Evolutionary conservation across 2,888 invertebrate genomes (phyloP).

Genomic region (Mythimna albipuncta): DNA sequence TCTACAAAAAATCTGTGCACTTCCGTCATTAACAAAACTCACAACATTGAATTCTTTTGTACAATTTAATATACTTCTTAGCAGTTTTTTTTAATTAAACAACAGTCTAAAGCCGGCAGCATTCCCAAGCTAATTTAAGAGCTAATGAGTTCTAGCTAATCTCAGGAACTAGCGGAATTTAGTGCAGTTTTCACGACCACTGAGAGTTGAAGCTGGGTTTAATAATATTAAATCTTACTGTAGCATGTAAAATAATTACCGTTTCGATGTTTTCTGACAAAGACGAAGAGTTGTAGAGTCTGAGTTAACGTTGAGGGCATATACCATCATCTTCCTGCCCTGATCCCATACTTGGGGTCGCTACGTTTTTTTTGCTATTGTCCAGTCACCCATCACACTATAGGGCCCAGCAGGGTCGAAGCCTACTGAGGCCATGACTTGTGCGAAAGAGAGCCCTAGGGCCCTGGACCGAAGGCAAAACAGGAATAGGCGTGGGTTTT

Average conservation of each 20-base stretch:
- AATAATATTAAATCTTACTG: conserved; percentile 55
- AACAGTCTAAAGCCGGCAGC: conserved; percentile 8
- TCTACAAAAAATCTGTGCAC: neutral
- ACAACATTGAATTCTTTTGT: neutral
- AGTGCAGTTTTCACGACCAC: conserved; percentile 61
- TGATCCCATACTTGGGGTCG: too few species aligned
- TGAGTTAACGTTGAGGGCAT: neutral
- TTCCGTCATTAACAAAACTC: neutral
- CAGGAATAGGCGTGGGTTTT: too few species aligned
- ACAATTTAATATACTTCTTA: conserved; percentile 1
- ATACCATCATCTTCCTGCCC: too few species aligned
- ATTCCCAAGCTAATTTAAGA: conserved; percentile 43
- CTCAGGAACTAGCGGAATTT: conserved; percentile 40
- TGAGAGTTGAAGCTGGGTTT: conserved; percentile 55
- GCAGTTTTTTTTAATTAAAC: conserved; percentile 41
- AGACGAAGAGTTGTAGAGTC: conserved; percentile 4
- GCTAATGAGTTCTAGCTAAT: conserved; percentile 56
- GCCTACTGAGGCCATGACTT: too few species aligned
- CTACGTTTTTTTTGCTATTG: too few species aligned
- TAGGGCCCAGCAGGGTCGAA: too few species aligned
- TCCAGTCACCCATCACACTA: too few species aligned
- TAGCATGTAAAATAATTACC: conserved; percentile 38
- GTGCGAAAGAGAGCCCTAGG: too few species aligned
- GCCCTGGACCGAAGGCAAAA: too few species aligned
- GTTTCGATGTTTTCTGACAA: conserved; percentile 11